Evolutionary conservation across 2,113 vertebrate species (phyloP), one percentile per base, ranked within the genome.

Genomic region (Plestiodon gilberti): DNA sequence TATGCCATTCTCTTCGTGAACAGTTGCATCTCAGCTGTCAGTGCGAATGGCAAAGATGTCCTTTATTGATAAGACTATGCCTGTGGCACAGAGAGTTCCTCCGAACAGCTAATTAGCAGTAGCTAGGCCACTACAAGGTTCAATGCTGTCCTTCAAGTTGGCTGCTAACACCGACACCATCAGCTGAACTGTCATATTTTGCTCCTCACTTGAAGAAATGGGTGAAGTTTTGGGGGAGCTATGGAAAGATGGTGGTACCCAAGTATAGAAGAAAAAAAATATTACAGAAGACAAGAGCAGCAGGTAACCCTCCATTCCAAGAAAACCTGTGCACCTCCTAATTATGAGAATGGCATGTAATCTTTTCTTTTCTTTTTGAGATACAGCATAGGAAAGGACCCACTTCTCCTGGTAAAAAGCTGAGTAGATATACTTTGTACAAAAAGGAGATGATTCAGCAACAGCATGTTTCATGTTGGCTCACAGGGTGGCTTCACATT

Each of bases 51-150:
- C 94, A 95, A 97, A 95, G 95, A 95, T 94, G 96, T 95, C 96
- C 95, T 93, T 93, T 95, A 95, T 94, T 87, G 91, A 96, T 97
- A 97, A 96, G 93, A 90, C 73, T 93, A 83, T 89, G 95, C 93
- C 96, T 95, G 96, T 97, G 97, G 96, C 95, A 96, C 96, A 96
- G 89, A 94, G 91, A 97, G 96, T 95, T 96, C 92, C 93, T 96
- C 96, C 96, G 85, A 97, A 97, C 95, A 97, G 96, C 96, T 98
- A 98, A 98, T 99, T 98, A 98, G 96, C 55, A 84, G 95, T 93
- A 96, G 95, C 91, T 87, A 94, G 95, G 96, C 95, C 96, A 96
- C 90, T 22, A 93, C 88, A 92, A 95, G 95, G 96, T 97, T 97
- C 97, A 94, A 87, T 89, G 91, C 96, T 96, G 95, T 98, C 98